These are phyloP conservation scores for Cavia aperea DNA, from an alignment of 2,113 vertebrate genomes.

Conservation along the genomic window DNA sequence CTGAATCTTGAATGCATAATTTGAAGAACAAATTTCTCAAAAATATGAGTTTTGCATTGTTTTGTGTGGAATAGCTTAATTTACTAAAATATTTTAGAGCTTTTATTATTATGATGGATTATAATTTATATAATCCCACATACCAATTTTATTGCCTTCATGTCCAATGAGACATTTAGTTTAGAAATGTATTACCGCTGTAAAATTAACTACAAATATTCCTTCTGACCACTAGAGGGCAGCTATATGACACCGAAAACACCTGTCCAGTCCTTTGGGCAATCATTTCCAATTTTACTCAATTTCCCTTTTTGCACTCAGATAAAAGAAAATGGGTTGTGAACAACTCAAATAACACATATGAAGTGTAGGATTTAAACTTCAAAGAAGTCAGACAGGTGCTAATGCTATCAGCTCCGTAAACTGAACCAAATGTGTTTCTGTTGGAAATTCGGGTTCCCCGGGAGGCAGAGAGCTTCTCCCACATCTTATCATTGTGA, in stretches of 20 bases:
- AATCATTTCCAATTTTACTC: conserved; percentile 21
- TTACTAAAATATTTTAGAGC: neutral
- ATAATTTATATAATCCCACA: neutral
- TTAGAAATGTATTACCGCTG: neutral
- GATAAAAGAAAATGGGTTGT: conserved; percentile 52
- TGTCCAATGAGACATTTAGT: neutral
- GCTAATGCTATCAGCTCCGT: neutral
- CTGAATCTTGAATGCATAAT: neutral
- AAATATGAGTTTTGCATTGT: neutral
- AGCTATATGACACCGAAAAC: conserved; percentile 51
- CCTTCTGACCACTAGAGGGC: conserved; percentile 71
- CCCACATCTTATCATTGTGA: neutral
- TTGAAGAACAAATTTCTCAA: neutral
- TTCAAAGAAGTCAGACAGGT: conserved; percentile 43
- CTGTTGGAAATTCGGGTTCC: neutral
- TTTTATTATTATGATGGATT: neutral
- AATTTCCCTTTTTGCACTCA: conserved; percentile 41
- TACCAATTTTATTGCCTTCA: neutral
- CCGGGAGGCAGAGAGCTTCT: conserved; percentile 16
- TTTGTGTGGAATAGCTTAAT: neutral
- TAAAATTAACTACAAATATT: neutral
- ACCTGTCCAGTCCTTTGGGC: neutral
- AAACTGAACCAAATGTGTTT: conserved; percentile 51
- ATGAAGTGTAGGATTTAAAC: conserved; percentile 1
- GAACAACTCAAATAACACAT: conserved; percentile 43